Evolutionary conservation across 2,888 invertebrate genomes (phyloP).

Genomic region (Agrypnus murinus): DNA sequence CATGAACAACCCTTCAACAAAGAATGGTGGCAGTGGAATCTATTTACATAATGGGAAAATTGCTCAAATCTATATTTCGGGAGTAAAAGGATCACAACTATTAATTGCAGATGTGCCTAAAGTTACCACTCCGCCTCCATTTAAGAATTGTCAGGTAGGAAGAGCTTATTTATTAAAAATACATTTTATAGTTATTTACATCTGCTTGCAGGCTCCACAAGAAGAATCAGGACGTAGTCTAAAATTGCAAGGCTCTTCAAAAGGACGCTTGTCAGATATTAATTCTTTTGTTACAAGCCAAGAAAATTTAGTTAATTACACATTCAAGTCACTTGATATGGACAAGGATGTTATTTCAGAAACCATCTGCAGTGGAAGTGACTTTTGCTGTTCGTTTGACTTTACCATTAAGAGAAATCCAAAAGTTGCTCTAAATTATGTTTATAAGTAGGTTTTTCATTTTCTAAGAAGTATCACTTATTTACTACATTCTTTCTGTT

Average conservation of each 20-base stretch:
- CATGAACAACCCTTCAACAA: conserved; percentile 52
- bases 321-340: conserved; percentile 26
- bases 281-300: conserved; percentile 44
- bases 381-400: conserved; percentile 50
- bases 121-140: conserved; percentile 43
- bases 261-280: too few species aligned
- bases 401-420: conserved; percentile 31
- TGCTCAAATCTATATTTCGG: conserved; percentile 54
- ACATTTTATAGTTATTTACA: not conserved
- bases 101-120: conserved; percentile 54
- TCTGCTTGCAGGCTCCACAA: conserved; percentile 28
- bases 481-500: too few species aligned
- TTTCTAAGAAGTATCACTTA: conserved; percentile 12
- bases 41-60: conserved; percentile 55
- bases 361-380: conserved; percentile 45
- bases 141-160: conserved; percentile 42
- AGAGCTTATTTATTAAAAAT: conserved; percentile 25
- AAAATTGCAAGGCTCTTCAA: too few species aligned
- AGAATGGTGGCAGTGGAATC: conserved; percentile 59
- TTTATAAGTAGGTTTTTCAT: conserved; percentile 52
- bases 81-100: conserved; percentile 49
- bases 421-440: conserved; percentile 6
- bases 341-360: conserved; percentile 38
- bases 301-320: conserved; percentile 22
- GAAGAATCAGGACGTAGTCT: not conserved